Evolutionary conservation across 2,888 invertebrate species (phyloP), one percentile per base, ranked within the genome.

Genomic region (Sinohyriopsis cumingii): DNA sequence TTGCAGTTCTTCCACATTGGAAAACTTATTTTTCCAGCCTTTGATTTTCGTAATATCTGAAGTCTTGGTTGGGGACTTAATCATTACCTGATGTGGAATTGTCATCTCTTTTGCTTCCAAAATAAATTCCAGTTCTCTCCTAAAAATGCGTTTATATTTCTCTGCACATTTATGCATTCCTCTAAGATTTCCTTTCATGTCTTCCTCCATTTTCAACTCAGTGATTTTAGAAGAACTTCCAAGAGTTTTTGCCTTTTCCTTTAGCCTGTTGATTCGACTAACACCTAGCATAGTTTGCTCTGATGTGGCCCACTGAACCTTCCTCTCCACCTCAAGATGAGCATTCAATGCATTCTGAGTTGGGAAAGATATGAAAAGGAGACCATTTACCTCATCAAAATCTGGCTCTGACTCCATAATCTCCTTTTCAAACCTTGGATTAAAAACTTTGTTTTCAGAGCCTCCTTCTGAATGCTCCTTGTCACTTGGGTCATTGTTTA

Each of bases 361-460:
- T 18, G 83, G 70, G 73, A 87, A 88, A 1, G 86, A 87, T 66
- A 86, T 72, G 66, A 88, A 88, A 25, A 87, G 71, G 25, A 84
- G 65, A 15, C 84, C 86, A 70, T 85, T 84, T 7, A 88, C 76
- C 67, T 85, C 85, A 78, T 86, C 86, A 73, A 88, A 82, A 68
- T 87, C 87, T 53, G 88, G 86, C 45, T 82, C 75, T 66, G 68
- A 67, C 22, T 72, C 76, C 20, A 71, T 67, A n/a, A 77, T 20
- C 12, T 72, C 61, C 28, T 68, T 67, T 54, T 69, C 66, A 1
- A 76, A 55, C 33, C 66, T 56, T 45, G 22, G 59, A 57, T 69
- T 57, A n/a, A 24, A 19, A 20, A 25, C 22, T 55, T 57, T 25
- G 19, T 22, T n/a, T 57, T 60, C 33, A 33, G 45, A 33, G 54